Evolutionary conservation across 1,140 invertebrate genomes (phyloP).

Genomic region (Microplitis mediator): DNA sequence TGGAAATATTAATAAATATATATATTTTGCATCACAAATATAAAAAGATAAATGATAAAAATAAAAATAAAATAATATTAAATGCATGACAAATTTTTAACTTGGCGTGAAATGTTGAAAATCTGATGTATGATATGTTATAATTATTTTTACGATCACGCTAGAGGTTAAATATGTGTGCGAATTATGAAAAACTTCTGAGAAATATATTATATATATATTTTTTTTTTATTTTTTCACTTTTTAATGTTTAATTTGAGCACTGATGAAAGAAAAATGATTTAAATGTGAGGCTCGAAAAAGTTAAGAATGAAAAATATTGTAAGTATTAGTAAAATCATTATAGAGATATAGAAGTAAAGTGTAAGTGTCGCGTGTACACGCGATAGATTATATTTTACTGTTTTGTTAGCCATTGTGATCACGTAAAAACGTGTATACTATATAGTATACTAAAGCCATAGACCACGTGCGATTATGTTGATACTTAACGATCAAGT

Average conservation of each 20-base stretch:
- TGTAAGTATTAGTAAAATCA: neutral
- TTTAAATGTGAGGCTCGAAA: neutral
- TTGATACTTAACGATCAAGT: neutral
- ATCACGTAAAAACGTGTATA: slow-evolving; percentile 8
- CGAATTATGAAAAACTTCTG: neutral
- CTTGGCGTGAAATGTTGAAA: too few relatives aligned
- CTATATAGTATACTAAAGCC: neutral
- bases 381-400: slow-evolving; percentile 22
- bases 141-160: too few relatives aligned
- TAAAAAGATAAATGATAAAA: too few relatives aligned
- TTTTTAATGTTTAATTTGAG: neutral
- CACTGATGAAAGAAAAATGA: slow-evolving; percentile 26
- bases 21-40: too few relatives aligned
- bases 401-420: neutral
- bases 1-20: neutral
- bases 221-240: neutral
- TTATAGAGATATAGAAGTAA: neutral
- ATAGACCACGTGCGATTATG: slow-evolving; percentile 11
- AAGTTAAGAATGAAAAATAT: neutral
- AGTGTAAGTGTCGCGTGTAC: slow-evolving; percentile 28
- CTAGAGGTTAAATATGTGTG: too few relatives aligned
- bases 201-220: neutral
- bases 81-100: too few relatives aligned
- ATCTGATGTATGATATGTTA: too few relatives aligned
- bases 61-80: too few relatives aligned